phyloP scores from a whole-genome alignment of 2,888 invertebrate genomes.

The Piscicola geometra region DNA sequence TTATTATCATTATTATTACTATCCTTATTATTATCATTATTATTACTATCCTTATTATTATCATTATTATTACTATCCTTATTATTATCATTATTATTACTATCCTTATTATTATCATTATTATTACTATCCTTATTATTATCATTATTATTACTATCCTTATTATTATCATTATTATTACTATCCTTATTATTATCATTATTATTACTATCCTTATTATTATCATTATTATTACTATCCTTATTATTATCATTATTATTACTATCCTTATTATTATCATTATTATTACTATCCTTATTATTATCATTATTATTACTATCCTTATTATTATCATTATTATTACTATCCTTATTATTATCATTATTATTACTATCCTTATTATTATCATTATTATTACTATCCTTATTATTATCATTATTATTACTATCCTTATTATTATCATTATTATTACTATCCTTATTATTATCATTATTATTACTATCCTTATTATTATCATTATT shows the following conservation, averaged over 20 bases:
- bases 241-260: background rate
- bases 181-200: too few relatives aligned
- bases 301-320: background rate
- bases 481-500: background rate
- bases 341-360: background rate
- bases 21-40: background rate
- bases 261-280: background rate
- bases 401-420: too few relatives aligned
- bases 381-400: background rate
- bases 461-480: background rate
- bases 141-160: background rate
- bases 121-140: background rate
- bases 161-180: background rate
- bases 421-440: background rate
- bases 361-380: background rate
- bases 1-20: background rate
- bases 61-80: background rate
- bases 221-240: background rate
- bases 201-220: background rate
- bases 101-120: background rate
- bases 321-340: background rate
- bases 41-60: background rate
- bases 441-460: background rate
- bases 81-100: constrained; percentile 2
- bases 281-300: background rate